Evolutionary conservation across 2,888 invertebrate species (phyloP).

Genomic region (Leptinotarsa peninsularis): DNA sequence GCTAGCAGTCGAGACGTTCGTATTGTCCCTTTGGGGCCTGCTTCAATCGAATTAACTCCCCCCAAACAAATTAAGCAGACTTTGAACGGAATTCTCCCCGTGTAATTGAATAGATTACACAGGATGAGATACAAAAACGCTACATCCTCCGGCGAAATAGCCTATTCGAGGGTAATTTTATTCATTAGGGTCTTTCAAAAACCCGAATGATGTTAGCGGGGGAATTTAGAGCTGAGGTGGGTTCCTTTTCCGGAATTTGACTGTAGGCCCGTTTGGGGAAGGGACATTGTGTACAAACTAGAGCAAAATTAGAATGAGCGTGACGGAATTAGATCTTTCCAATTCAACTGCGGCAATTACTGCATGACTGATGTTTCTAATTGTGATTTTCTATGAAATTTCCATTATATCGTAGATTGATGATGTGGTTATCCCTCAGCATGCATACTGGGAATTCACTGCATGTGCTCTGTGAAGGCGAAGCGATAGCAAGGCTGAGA

Average conservation of each 20-base stretch:
- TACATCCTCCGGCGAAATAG: neutral
- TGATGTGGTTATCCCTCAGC: too few species aligned
- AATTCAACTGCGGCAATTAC: too few species aligned
- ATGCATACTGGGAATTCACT: too few species aligned
- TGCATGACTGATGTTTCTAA: too few species aligned
- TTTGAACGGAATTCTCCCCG: neutral
- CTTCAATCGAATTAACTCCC: neutral
- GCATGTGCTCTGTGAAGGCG: too few species aligned
- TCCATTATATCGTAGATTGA: too few species aligned
- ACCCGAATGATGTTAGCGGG: neutral
- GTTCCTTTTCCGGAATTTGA: neutral
- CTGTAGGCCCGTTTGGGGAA: too few species aligned
- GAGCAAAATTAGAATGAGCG: too few species aligned
- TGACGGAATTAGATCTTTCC: too few species aligned
- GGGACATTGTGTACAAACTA: too few species aligned
- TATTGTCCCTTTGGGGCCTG: neutral
- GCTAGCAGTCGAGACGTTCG: neutral
- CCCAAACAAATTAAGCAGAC: constrained; percentile 3
- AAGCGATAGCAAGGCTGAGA: too few species aligned
- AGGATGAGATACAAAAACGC: neutral
- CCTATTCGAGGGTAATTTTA: neutral
- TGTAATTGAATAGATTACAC: neutral
- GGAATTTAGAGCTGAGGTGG: neutral
- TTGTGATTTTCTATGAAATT: too few species aligned
- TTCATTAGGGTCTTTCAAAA: neutral